Base-by-base conservation (phyloP, 1,140 invertebrate genomes). In the Branchinecta lynchi region DNA sequence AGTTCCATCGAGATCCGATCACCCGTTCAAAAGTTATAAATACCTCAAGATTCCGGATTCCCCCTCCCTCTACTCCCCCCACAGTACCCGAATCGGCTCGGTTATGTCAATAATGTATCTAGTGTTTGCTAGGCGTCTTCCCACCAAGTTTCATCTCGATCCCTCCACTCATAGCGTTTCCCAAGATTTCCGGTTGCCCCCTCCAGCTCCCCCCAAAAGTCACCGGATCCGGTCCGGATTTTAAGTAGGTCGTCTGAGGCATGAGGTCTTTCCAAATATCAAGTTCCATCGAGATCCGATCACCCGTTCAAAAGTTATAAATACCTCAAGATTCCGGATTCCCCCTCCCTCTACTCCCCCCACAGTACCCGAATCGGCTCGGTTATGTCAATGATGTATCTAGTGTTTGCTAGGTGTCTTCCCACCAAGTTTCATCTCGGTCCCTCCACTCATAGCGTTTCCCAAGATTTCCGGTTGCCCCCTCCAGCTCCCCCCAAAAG, bases 191-290 rank as follows among this genome's bases (percentile, higher is more conserved):
- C 46, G 46, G 46, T 51, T 51, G 9, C n/a, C 46, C n/a, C 46
- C 46, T n/a, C 9, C 9, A 9, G 9, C 46, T n/a, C 46, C 46
- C 46, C 46, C 46, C n/a, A 9, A 51, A 51, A 9, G 46, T 9
- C 46, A 9, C 46, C n/a, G 46, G 46, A 51, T 51, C 46, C 46
- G 46, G 46, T 51, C 46, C 9, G 46, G 46, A 51, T 51, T 51
- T n/a, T 9, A 51, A 51, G 46, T 51, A 51, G 9, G 46, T 9
- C 9, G n/a, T 51, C 46, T 51, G 46, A 51, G 46, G 9, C n/a
- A 51, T n/a, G 46, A 51, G 46, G 46, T 51, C n/a, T n/a, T 51
- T 51, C 46, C n/a, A 51, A 51, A 51, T 51, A 51, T 51, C 46
- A 51, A n/a, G n/a, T n/a, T n/a, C n/a, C n/a, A n/a, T n/a, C n/a